Percentiles rank a stretch among this genome's conserved stretches.
Evolutionary conservation across 53 echinoderm and acorn worm genomes (phyloP).

Genomic region (Patiria pectinifera): DNA sequence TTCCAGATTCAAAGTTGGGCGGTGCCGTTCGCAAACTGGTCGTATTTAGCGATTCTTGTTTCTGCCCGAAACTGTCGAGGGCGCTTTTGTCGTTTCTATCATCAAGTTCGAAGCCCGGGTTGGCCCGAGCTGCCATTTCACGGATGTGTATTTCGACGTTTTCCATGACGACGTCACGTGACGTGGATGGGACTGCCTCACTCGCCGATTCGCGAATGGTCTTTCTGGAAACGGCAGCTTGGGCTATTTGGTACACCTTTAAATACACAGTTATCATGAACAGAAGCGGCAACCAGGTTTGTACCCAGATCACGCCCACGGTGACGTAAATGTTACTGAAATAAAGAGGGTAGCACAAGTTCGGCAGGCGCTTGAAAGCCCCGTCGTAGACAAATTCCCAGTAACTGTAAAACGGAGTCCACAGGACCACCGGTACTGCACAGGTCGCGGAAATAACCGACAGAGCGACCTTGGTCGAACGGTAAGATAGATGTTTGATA

Average conservation of each 20-base stretch:
- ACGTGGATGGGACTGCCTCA: background rate
- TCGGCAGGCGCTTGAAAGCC: background rate
- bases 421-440: background rate
- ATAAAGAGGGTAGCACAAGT: background rate
- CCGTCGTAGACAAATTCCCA: conserved; percentile 6
- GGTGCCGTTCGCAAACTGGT: background rate
- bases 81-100: background rate
- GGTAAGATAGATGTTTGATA: conserved; percentile 5
- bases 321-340: conserved; percentile 5
- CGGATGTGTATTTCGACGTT: background rate
- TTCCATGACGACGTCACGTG: background rate
- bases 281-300: background rate
- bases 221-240: background rate
- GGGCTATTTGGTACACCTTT: background rate
- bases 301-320: background rate
- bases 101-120: background rate
- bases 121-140: background rate
- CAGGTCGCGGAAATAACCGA: background rate
- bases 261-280: background rate
- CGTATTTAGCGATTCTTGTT: too few relatives aligned
- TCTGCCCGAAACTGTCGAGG: too few relatives aligned
- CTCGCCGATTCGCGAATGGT: background rate
- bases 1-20: background rate
- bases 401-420: background rate
- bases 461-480: background rate